These are phyloP conservation scores for Drosophila pachea DNA, from an alignment of 1,140 invertebrate genomes.

Conservation along the genomic window DNA sequence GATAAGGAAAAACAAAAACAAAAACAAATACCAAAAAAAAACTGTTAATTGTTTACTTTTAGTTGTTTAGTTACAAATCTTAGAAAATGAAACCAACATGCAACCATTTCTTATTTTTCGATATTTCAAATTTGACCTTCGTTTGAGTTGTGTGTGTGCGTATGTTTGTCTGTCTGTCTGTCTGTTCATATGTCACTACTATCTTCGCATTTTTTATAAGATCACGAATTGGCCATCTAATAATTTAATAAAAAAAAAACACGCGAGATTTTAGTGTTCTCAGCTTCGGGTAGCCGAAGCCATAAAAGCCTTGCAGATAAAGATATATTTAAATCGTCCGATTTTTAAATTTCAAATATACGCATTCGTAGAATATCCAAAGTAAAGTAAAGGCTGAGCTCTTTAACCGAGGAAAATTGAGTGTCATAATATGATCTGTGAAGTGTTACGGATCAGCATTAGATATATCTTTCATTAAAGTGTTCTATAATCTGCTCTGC, in stretches of 20 bases:
- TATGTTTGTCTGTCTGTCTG: neutral
- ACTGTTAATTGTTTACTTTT: constrained; percentile 65
- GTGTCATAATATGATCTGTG: too few species aligned
- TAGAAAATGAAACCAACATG: constrained; percentile 77
- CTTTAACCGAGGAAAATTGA: too few species aligned
- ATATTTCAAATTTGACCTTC: constrained; percentile 43
- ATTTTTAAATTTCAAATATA: too few species aligned
- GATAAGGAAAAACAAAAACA: constrained; percentile 51
- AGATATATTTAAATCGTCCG: neutral
- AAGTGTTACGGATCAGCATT: too few species aligned
- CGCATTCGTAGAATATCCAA: too few species aligned
- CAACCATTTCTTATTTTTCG: constrained; percentile 55
- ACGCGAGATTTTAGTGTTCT: constrained; percentile 27
- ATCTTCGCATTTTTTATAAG: constrained; percentile 22
- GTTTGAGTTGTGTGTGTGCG: constrained; percentile 66
- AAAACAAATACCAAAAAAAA: constrained; percentile 46
- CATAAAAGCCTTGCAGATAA: constrained; percentile 5
- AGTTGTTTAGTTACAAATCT: constrained; percentile 68
- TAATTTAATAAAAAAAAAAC: constrained; percentile 35
- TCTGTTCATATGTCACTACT: too few species aligned
- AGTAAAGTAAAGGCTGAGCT: too few species aligned
- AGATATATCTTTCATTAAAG: too few species aligned
- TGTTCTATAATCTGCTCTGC: constrained; percentile 1
- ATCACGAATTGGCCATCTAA: constrained; percentile 68
- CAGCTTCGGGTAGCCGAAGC: neutral